Percentiles rank a stretch among this genome's conserved stretches.
Conservation (phyloP, 2,113 vertebrate genomes). For the Paratilapia polleni region DNA sequence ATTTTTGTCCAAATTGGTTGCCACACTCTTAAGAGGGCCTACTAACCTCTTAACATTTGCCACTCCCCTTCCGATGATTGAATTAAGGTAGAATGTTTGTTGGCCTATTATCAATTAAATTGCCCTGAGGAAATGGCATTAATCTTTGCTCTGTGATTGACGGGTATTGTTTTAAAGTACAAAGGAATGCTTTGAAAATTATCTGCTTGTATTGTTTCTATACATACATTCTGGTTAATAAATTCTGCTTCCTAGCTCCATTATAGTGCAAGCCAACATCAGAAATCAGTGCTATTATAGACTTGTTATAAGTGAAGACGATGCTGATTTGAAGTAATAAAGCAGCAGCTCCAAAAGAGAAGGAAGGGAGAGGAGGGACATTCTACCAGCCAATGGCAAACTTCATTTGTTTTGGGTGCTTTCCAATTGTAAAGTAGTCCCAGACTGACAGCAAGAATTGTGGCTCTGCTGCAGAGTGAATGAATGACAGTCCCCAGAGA, state of each 20-base stretch:
- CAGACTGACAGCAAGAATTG: conserved; percentile 50
- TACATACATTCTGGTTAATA: not conserved
- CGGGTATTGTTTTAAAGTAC: not conserved
- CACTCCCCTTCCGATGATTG: conserved; percentile 27
- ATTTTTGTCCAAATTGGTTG: not conserved
- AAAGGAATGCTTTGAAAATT: not conserved
- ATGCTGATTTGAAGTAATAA: conserved; percentile 18
- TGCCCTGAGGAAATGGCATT: not conserved
- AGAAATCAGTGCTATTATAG: conserved; percentile 32
- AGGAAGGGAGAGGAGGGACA: conserved; percentile 43
- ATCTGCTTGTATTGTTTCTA: too few species aligned
- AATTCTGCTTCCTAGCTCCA: not conserved
- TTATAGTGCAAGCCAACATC: not conserved
- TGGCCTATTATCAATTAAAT: conserved; percentile 14
- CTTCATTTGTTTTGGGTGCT: conserved; percentile 47
- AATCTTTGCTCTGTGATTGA: not conserved
- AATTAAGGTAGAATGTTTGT: conserved; percentile 17
- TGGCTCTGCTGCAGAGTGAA: conserved; percentile 12
- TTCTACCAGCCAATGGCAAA: conserved; percentile 54
- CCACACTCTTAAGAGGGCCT: not conserved
- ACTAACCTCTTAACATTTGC: conserved; percentile 5
- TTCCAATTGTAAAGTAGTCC: conserved; percentile 57
- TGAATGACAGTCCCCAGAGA: not conserved
- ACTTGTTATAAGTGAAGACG: conserved; percentile 7
- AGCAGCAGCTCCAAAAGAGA: conserved; percentile 7